Evolutionary conservation across 2,888 invertebrate genomes (phyloP).

Genomic region (Synanthedon tipuliformis): DNA sequence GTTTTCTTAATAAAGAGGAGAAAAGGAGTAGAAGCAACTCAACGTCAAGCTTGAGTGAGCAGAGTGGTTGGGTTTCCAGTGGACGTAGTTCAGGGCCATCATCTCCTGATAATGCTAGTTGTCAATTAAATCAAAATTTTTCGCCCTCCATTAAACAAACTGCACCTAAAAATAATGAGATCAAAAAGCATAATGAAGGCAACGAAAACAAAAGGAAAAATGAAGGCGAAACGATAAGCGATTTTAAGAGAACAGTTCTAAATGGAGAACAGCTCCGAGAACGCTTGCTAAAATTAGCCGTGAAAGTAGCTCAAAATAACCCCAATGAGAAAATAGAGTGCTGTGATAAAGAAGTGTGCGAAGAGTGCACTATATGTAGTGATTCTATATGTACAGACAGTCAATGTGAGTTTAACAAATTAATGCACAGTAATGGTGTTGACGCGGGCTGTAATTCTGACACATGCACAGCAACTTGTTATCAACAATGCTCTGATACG

Average conservation of each 20-base stretch:
- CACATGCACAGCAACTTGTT: conserved; percentile 54
- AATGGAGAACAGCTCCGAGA: conserved; percentile 77
- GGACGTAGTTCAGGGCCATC: conserved; percentile 75
- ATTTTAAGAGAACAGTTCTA: conserved; percentile 60
- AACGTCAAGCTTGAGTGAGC: conserved; percentile 80
- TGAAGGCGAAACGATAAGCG: conserved; percentile 47
- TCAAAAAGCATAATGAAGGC: conserved; percentile 38
- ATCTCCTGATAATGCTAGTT: conserved; percentile 69
- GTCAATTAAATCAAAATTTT: conserved; percentile 63
- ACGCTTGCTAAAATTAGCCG: conserved; percentile 73
- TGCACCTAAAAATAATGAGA: conserved; percentile 24
- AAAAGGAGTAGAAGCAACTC: conserved; percentile 64
- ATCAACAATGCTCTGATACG: conserved; percentile 44
- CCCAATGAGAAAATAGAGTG: conserved; percentile 63
- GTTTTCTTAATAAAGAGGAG: conserved; percentile 54
- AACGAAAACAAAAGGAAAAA: conserved; percentile 22
- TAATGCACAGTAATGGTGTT: conserved; percentile 56
- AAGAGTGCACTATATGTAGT: conserved; percentile 64
- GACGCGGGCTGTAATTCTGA: conserved; percentile 58
- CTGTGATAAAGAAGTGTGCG: conserved; percentile 64
- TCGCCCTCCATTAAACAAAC: conserved; percentile 38
- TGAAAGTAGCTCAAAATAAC: conserved; percentile 55
- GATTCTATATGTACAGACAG: conserved; percentile 65
- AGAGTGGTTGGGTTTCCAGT: conserved; percentile 90
- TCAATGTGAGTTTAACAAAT: conserved; percentile 61